Conservation (phyloP, 2,888 invertebrate genomes). For the Tridacna crocea region DNA sequence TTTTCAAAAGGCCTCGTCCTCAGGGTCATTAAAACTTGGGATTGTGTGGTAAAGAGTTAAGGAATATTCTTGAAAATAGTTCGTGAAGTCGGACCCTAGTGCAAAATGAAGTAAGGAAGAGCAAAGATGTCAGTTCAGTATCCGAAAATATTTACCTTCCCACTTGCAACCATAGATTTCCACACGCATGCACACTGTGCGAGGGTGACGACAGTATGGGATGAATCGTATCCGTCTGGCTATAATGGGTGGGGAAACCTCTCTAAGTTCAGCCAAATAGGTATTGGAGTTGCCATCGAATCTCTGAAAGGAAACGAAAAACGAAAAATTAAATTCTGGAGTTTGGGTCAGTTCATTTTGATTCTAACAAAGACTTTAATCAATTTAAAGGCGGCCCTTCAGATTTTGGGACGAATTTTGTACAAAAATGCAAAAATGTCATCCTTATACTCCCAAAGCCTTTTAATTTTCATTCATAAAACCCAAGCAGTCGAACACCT, state of each 20-base stretch:
- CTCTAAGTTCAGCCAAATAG: conserved; percentile 91
- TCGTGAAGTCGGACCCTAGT: too few species aligned
- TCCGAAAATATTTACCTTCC: conserved; percentile 87
- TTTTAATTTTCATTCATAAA: too few species aligned
- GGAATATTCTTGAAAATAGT: too few species aligned
- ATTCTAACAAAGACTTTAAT: neutral
- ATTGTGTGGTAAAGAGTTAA: too few species aligned
- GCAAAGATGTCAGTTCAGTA: too few species aligned
- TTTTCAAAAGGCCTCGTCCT: too few species aligned
- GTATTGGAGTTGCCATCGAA: conserved; percentile 94
- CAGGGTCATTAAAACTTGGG: too few species aligned
- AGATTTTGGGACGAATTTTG: too few species aligned
- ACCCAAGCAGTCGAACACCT: too few species aligned
- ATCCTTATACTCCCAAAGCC: too few species aligned
- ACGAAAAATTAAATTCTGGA: neutral
- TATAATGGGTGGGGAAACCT: conserved; percentile 92
- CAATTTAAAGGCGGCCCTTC: neutral
- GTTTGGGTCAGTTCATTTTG: neutral
- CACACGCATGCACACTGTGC: conserved; percentile 96
- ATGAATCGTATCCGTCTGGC: conserved; percentile 93
- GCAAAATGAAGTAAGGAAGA: too few species aligned
- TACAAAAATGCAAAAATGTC: too few species aligned
- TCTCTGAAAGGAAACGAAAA: conserved; percentile 87
- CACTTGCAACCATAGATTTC: conserved; percentile 95
- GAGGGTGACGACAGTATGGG: conserved; percentile 92